A percentile compares a stretch with the other conserved stretches of the same genome.
These are phyloP conservation scores for Campaea margaritaria DNA, from an alignment of 2,888 invertebrate species.

Conservation along the genomic window DNA sequence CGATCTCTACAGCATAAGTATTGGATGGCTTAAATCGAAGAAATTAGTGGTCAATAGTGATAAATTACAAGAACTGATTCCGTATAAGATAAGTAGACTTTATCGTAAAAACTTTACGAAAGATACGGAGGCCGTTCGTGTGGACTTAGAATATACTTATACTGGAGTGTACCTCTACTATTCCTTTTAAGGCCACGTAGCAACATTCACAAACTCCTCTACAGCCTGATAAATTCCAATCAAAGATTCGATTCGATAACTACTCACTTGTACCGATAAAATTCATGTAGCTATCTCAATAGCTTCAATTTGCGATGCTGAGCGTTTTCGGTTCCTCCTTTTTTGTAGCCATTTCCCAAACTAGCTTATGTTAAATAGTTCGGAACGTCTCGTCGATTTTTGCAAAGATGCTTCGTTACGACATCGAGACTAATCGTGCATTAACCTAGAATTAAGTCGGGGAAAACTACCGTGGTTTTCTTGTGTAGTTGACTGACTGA, in stretches of 20 bases:
- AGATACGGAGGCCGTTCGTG: no score
- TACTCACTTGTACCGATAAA: neutral
- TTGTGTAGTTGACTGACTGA: slow-evolving; percentile 3
- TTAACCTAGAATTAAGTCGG: slow-evolving; percentile 14
- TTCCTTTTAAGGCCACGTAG: neutral
- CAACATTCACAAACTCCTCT: neutral
- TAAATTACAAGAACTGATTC: no score
- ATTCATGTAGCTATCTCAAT: no score
- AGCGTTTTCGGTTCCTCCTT: neutral
- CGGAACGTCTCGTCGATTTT: slow-evolving; percentile 36
- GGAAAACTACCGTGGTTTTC: slow-evolving; percentile 10
- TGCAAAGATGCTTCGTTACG: slow-evolving; percentile 30
- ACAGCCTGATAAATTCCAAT: slow-evolving; percentile 5
- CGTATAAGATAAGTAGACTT: no score
- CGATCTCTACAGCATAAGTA: no score
- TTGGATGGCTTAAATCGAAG: no score
- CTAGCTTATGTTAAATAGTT: slow-evolving; percentile 28
- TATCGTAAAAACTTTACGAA: no score
- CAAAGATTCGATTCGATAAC: slow-evolving; percentile 5
- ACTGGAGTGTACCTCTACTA: neutral
- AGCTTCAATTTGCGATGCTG: no score
- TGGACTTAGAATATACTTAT: no score
- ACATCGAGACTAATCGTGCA: slow-evolving; percentile 30
- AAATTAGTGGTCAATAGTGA: no score
- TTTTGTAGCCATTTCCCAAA: slow-evolving; percentile 20